These are phyloP conservation scores for Pristionchus mayeri DNA, from an alignment of 2,888 invertebrate genomes.

Conservation along the genomic window DNA sequence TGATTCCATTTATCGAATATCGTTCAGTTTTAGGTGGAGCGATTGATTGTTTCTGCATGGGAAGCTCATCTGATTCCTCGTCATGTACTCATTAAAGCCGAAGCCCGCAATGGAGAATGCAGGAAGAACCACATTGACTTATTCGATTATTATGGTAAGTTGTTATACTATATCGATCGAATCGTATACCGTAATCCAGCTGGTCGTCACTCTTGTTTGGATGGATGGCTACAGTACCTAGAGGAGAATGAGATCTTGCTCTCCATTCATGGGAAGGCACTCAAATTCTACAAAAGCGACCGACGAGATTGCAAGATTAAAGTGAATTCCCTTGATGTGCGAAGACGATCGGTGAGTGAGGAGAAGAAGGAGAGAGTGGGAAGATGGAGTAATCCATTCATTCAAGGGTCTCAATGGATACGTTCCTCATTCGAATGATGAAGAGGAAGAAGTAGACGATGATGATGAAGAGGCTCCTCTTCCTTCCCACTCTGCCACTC, in stretches of 20 bases:
- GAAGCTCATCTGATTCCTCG: constrained; percentile 61
- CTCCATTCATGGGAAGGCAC: constrained; percentile 70
- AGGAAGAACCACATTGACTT: constrained; percentile 59
- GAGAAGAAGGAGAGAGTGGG: neutral
- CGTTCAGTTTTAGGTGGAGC: neutral
- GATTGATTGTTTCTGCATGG: constrained; percentile 51
- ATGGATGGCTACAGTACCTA: constrained; percentile 72
- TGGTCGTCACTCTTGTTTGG: constrained; percentile 68
- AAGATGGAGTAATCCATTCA: neutral
- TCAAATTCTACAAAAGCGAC: constrained; percentile 71
- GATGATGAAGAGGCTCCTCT: constrained; percentile 46
- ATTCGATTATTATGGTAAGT: constrained; percentile 64
- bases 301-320: constrained; percentile 67
- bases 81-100: constrained; percentile 53
- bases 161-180: neutral
- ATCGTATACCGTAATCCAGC: constrained; percentile 57
- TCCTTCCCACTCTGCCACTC: constrained; percentile 50
- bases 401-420: constrained; percentile 25
- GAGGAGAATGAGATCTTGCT: constrained; percentile 72
- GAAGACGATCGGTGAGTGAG: constrained; percentile 64
- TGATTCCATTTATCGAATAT: neutral
- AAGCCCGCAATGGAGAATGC: constrained; percentile 58
- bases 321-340: constrained; percentile 72
- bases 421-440: neutral
- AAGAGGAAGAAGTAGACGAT: constrained; percentile 57